Evolutionary conservation across 2,888 invertebrate species (phyloP), one percentile per base, ranked within the genome.

Genomic region (Epinotia demarniana): DNA sequence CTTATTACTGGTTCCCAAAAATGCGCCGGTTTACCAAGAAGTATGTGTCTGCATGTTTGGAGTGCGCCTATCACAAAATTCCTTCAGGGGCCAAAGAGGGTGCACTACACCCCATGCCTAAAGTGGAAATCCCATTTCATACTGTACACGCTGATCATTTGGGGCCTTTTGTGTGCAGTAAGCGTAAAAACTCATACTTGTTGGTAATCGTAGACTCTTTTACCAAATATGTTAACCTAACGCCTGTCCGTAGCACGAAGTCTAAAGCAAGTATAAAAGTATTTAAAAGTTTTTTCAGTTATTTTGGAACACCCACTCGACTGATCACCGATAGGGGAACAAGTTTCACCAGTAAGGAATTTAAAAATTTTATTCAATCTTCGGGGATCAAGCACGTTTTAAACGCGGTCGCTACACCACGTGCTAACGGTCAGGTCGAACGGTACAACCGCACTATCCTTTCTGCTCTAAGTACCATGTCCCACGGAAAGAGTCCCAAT

Each of bases 61-160:
- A 64, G 6, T 64, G 63, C 23, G 63, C 63, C 6, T 46, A 64
- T 9, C 63, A 64, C 12, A 46, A 64, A 23, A 9, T 9, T 12
- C 63, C 63, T 2, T 19, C 46, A 1, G 63, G 63, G 1, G 43
- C 43, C 5, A 64, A 64, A 13, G 19, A 46, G 3, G 63, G 63
- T 1, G 43, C 19, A 19, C n/a, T 64, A 0, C 63, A 64, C 13
- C 46, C 63, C 2, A 64, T 64, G 2, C 46, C 63, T 2, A 64
- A 64, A 46, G 13, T 23, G 2, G 43, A 18, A 12, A 23, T 19
- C 5, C 63, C 63, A 1, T 64, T 64, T 6, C 63, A 64, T 13
- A 64, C 63, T 1, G 5, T 64, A 19, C 63, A 64, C 13, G 63
- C 63, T 5, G 63, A 64, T 3, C 63, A 64, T 46, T 23, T 64